Percentiles rank a stretch among this genome's conserved stretches.
phyloP scores from a whole-genome alignment of 2,888 invertebrate genomes.

The Spisula solida region DNA sequence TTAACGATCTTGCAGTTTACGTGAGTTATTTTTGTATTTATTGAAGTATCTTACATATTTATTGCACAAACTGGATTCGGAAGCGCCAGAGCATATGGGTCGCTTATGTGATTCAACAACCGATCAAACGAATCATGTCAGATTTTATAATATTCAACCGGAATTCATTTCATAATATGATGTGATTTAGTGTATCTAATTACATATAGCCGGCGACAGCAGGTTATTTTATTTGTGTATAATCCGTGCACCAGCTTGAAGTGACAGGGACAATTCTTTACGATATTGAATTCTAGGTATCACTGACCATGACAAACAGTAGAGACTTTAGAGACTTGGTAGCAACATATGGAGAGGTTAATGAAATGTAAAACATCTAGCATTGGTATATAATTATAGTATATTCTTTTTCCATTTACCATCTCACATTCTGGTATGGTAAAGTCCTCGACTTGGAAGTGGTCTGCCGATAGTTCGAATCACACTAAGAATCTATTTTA shows the following conservation, averaged over 20 bases:
- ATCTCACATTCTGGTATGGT: no score
- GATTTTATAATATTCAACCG: no score
- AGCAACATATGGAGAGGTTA: no score
- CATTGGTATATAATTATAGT: no score
- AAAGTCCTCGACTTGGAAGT: no score
- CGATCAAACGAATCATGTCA: not conserved
- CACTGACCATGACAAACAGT: not conserved
- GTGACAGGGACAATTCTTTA: not conserved
- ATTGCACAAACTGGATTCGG: not conserved
- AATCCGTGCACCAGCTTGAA: not conserved
- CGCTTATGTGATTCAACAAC: not conserved
- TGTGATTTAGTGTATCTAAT: not conserved
- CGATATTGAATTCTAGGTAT: not conserved
- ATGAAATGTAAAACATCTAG: no score
- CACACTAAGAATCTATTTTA: no score
- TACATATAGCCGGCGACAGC: not conserved
- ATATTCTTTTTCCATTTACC: no score
- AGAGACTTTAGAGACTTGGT: not conserved
- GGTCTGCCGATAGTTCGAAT: no score
- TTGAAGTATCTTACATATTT: not conserved
- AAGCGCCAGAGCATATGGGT: not conserved
- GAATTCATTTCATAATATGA: not conserved
- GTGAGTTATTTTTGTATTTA: no score
- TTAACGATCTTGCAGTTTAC: no score
- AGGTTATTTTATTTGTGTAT: not conserved